Percentiles rank a stretch among this genome's conserved stretches.
Evolutionary conservation across 2,113 vertebrate genomes (phyloP).

Genomic region (Glaucidium brasilianum): DNA sequence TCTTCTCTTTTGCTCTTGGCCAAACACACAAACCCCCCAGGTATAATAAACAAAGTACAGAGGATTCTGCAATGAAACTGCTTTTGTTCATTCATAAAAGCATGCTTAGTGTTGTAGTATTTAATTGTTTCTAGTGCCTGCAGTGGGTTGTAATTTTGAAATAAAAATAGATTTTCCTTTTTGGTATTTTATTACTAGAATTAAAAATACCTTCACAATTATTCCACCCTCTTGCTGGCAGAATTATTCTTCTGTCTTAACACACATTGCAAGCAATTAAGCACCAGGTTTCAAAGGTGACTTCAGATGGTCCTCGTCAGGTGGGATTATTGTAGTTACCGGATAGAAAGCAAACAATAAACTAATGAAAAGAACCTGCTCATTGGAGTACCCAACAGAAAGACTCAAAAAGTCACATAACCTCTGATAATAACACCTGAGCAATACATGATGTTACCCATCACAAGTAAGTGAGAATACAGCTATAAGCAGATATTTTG

Average conservation of each 20-base stretch:
- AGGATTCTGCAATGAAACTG: not conserved
- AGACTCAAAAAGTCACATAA: not conserved
- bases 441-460: not conserved
- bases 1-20: not conserved
- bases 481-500: not conserved
- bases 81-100: constrained; percentile 36
- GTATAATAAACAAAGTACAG: not conserved
- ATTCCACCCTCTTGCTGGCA: not conserved
- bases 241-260: not conserved
- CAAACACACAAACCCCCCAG: not conserved
- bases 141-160: not conserved
- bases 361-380: not conserved
- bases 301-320: not conserved
- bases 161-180: not conserved
- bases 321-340: not conserved
- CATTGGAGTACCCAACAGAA: not conserved
- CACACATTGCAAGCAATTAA: not conserved
- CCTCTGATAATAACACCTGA: not conserved
- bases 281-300: not conserved
- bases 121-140: not conserved
- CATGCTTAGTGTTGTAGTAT: not conserved
- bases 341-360: not conserved
- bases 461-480: not conserved
- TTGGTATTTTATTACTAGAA: not conserved
- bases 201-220: not conserved